Evolutionary conservation across 1,140 invertebrate genomes (phyloP), one percentile per base, ranked within the genome.

Genomic region (Phocides pigmalion): DNA sequence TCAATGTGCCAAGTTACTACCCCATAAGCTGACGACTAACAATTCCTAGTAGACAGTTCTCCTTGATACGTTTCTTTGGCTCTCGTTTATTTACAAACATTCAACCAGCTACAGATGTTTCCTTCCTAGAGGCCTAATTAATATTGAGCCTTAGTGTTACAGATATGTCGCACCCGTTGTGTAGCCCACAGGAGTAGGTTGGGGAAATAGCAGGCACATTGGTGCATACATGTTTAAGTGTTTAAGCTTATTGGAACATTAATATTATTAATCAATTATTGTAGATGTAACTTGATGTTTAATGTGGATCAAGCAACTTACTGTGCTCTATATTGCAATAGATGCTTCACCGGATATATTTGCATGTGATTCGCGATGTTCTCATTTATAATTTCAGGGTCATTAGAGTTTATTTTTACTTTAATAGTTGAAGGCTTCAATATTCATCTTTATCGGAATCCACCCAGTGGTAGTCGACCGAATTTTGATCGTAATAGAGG

Each of bases 251-350:
- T 37, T 8, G 19, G 41, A 54, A 11, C 17, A 54, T 22, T 22
- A 4, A 32, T 51, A 11, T 50, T 16, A 14, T 14, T 25, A 20
- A 17, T 22, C 35, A 35, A 50, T 28, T 20, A 32, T 54, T 12
- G 4, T 53, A 39, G 35, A 12, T 22, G 50, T 53, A 53, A 53
- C 16, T 53, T 53, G 50, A 39, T 53, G 50, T 53, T 53, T 14
- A 37, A 53, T 53, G 35, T 53, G 50, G 0, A 35, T 8, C 32
- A 12, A 39, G n/a, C n/a, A n/a, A n/a, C n/a, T n/a, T n/a, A n/a
- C 28, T 32, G 32, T 8, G 17, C 35, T 39, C 35, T 22, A 17
- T 53, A 39, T 28, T 8, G 6, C 9, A 47, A 20, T n/a, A 47
- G 8, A 11, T 0, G 14, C 44, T 47, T 22, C 9, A 20, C 19